A percentile compares a stretch with the other conserved stretches of the same genome.
Conservation (phyloP, 2,797 vertebrate genomes). For the Poeciliopsis presidionis region DNA sequence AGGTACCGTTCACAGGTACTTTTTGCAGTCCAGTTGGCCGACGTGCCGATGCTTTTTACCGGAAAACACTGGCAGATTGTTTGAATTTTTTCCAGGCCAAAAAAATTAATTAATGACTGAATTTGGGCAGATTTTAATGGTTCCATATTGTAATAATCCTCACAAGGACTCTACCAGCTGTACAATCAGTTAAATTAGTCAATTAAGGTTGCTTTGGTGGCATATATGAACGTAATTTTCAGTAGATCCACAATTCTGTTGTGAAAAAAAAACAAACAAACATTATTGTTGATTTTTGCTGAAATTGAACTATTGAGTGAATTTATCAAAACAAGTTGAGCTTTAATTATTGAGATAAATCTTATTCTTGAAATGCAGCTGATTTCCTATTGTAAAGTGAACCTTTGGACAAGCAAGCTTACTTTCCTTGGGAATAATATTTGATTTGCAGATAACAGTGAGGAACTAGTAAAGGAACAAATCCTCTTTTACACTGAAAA, state of each 20-base stretch:
- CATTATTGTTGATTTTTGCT: no score
- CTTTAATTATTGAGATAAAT: background rate
- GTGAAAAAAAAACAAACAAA: background rate
- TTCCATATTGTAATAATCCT: background rate
- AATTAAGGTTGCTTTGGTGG: background rate
- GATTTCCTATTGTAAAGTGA: background rate
- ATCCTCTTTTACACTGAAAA: background rate
- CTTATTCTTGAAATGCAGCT: background rate
- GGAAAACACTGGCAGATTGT: slow-evolving; percentile 7
- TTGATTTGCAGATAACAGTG: background rate
- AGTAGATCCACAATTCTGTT: background rate
- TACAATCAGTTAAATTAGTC: background rate
- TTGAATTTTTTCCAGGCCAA: background rate
- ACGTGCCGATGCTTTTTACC: background rate
- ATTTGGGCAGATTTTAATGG: background rate
- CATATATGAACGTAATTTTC: background rate
- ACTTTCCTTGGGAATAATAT: background rate
- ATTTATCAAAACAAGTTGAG: background rate
- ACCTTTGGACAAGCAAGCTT: background rate
- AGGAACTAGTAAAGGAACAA: background rate
- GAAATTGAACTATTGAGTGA: background rate
- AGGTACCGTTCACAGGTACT: slow-evolving; percentile 32
- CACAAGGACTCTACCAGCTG: background rate
- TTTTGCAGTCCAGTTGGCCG: slow-evolving; percentile 35
- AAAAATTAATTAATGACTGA: background rate